Base-by-base conservation (phyloP, 2,797 vertebrate species). In the Babyrousa celebensis region DNA sequence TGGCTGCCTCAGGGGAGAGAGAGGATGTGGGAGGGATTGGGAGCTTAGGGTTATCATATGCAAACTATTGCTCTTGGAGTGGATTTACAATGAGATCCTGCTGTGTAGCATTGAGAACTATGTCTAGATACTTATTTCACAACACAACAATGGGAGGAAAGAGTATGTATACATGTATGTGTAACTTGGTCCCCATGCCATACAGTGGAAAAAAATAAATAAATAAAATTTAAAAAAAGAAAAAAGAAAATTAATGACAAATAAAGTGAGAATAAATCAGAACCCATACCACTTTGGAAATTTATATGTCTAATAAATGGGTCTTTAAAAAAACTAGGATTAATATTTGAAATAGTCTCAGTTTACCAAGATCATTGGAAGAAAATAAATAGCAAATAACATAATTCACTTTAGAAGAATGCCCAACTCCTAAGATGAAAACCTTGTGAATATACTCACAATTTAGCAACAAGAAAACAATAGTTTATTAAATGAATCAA, bases 351-450 rank as follows among this genome's bases (percentile, higher is more conserved):
- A 89, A 85, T 14, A 82, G n/a, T 77, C 56, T 77, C 89, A 75
- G 23, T 63, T 83, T 78, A 65, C 1, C 10, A 93, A n/a, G 78
- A 79, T 65, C 58, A 40, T 52, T 48, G 70, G n/a, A 2, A 77
- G 8, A 78, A 95, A 95, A 48, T 17, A 95, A 95, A 48, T 17
- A 83, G 2, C 9, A 96, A 87, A 60, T 71, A 62, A 92, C 68
- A 85, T 85, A 89, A 65, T 65, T 85, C 78, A 70, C 7, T 74
- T 87, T 87, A 29, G 9, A 79, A 90, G 79, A 83, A 90, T 82
- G 36, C 17, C 9, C 36, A 84, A 17, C 58, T 95, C 10, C 58
- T 23, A 88, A 85, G 8, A 79, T 58, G 10, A 83, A 90, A 67
- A 54, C 8, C 21, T 74, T 90, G 18, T 52, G 10, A 85, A 65